These are phyloP conservation scores for Caenorhabditis sp. DNA, from an alignment of 2,888 invertebrate genomes.

Conservation along the genomic window DNA sequence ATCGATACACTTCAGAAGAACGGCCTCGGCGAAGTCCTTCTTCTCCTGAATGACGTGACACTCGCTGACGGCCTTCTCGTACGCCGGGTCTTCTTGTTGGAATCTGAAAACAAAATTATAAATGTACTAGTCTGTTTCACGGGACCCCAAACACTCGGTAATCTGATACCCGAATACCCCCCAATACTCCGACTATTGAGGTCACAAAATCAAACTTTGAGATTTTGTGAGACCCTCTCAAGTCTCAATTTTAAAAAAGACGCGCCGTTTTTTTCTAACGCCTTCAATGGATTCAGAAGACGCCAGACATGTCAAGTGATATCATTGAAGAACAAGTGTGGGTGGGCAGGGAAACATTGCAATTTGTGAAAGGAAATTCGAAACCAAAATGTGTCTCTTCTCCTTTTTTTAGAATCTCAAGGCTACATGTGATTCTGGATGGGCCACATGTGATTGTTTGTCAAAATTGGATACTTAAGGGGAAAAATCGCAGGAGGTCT, in stretches of 20 bases:
- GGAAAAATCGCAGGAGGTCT: not conserved
- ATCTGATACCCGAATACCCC: slow-evolving; percentile 5
- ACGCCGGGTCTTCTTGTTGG: slow-evolving; percentile 72
- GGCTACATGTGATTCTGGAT: not conserved
- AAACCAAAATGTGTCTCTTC: not conserved
- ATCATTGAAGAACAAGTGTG: slow-evolving; percentile 12
- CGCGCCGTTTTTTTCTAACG: not conserved
- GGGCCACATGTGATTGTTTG: slow-evolving; percentile 6
- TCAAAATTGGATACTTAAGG: not conserved
- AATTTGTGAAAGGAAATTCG: slow-evolving; percentile 17
- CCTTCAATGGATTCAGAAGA: slow-evolving; percentile 3
- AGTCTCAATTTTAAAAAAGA: not conserved
- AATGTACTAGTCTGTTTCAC: slow-evolving; percentile 6
- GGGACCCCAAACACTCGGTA: slow-evolving; percentile 15
- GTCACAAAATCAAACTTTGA: slow-evolving; percentile 50
- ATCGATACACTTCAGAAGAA: slow-evolving; percentile 80
- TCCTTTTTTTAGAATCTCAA: slow-evolving; percentile 6
- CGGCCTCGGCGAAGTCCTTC: slow-evolving; percentile 74
- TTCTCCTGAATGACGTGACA: slow-evolving; percentile 75
- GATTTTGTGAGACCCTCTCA: not conserved
- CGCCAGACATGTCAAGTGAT: slow-evolving; percentile 49
- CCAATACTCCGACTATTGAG: not conserved
- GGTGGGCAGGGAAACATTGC: slow-evolving; percentile 13
- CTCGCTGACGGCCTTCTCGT: slow-evolving; percentile 78
- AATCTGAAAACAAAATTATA: slow-evolving; percentile 74